Base-by-base conservation (phyloP, 2,113 vertebrate species). In the Octodon degus region DNA sequence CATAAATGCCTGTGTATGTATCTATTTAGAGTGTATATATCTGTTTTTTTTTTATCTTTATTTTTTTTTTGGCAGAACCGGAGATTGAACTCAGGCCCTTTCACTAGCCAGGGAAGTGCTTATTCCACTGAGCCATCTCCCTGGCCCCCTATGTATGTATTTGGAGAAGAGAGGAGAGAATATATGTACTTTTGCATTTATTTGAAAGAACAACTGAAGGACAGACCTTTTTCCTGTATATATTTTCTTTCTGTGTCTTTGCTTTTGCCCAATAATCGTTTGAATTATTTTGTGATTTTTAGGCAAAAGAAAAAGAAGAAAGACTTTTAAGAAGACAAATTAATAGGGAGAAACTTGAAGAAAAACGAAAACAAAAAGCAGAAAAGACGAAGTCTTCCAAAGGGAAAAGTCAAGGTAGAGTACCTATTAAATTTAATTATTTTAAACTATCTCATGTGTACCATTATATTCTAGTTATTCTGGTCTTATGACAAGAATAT, bases 291-390 rank as follows among this genome's bases (percentile, higher is more conserved):
- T 97, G 5, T 98, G 53, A 94, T 87, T 98, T 43, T 85, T 84
- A 99, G 99, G 99, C 99, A 89, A 99, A 99, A 98, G 99, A 99
- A 97, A 99, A 99, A 98, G 99, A 99, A 97, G 99, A 99, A 93
- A 98, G 99, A 72, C 98, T 99, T 55, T 97, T 99, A 94, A 99
- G 99, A 98, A 98, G 99, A 86, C 99, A 98, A 94, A 99, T 99
- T 98, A 99, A 99, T 98, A 98, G 99, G 86, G 99, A 99, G 96
- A 99, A 99, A 86, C 98, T 99, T 98, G 99, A 99, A 98, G 99
- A 99, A 98, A 99, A 99, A 94, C 99, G 99, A 79, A 99, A 99
- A 95, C 99, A 99, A 96, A 99, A 99, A 98, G 99, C 98, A 62
- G 99, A 99, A 98, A 99, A 98, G 93, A 98, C 98, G 22, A 99